These are phyloP conservation scores for Camponotus floridanus DNA, from an alignment of 1,140 invertebrate species.

Conservation along the genomic window DNA sequence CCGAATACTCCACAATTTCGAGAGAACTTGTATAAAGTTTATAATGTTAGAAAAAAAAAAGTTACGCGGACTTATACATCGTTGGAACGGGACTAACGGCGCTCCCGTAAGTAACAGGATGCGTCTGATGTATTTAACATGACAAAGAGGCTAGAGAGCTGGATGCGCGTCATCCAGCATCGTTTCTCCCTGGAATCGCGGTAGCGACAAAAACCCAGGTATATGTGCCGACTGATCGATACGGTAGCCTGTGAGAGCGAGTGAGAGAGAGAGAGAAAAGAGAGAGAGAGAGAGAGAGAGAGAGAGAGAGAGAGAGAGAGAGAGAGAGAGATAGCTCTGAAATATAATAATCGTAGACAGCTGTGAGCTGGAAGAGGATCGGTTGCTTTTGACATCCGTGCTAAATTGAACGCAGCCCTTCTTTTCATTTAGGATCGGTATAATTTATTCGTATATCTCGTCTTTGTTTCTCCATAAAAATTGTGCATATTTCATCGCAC, in stretches of 20 bases:
- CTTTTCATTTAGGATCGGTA: constrained; percentile 49
- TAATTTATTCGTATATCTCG: constrained; percentile 62
- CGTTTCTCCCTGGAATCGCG: constrained; percentile 63
- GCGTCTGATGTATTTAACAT: constrained; percentile 75
- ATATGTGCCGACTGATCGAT: constrained; percentile 69
- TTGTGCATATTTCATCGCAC: not conserved
- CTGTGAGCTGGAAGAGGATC: constrained; percentile 70
- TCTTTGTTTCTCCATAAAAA: constrained; percentile 35
- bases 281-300: constrained; percentile 50
- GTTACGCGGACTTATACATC: not conserved
- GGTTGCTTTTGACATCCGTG: constrained; percentile 70
- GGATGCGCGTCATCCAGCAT: constrained; percentile 68
- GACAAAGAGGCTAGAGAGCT: constrained; percentile 68
- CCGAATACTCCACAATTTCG: not conserved
- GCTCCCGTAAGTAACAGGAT: constrained; percentile 63
- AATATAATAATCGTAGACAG: constrained; percentile 76
- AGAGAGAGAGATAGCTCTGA: constrained; percentile 59
- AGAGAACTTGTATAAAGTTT: not conserved
- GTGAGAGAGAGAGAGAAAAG: constrained; percentile 5
- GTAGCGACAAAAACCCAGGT: constrained; percentile 73
- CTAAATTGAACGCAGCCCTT: constrained; percentile 66
- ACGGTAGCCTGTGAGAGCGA: constrained; percentile 14
- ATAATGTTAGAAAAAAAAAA: not conserved
- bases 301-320: not conserved
- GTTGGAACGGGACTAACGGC: constrained; percentile 35